Evolutionary conservation across 2,113 vertebrate genomes (phyloP), one percentile per base, ranked within the genome.

Genomic region (Anas platyrhynchos): DNA sequence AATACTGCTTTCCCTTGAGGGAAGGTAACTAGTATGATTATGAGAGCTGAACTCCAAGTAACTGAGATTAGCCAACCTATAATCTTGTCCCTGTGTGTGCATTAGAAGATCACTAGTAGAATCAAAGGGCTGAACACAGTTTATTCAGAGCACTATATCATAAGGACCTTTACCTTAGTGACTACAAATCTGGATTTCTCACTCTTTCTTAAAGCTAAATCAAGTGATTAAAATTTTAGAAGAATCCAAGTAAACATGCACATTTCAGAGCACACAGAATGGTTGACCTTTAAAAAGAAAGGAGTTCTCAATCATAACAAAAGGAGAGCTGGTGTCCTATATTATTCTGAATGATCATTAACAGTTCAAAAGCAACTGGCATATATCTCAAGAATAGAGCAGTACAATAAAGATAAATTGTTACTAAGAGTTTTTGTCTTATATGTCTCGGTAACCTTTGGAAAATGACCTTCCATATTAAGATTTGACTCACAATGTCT

Each of bases 241-340:
- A 86, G 16, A 86, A 84, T 63, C 56, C 75, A 38, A 72, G 26
- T 86, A 93, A 93, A 93, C 62, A 85, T 61, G 38, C 5, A 87
- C 41, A 93, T 84, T 92, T 93, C 56, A 78, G 61, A 91, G 36
- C n/a, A 65, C 43, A 84, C 15, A 43, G n/a, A 86, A 56, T 43
- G 4, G 23, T 29, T 81, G 48, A 65, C 67, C 25, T 94, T 95
- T 92, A 91, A 79, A 78, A 5, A 88, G 46, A 84, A 94, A 75
- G 31, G 31, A 16, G 2, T 44, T 91, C 65, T 92, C 54, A 79
- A 20, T 86, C 77, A 68, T 44, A 84, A 48, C 22, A 84, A 89
- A 81, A 86, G 10, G 13, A 86, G 25, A 88, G 5, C 3, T 86
- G 71, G 63, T 86, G 31, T 1, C 32, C 32, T 48, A 7, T 59